These are phyloP conservation scores for Lasioglossum figueresi DNA, from an alignment of 2,888 invertebrate genomes.

Conservation along the genomic window DNA sequence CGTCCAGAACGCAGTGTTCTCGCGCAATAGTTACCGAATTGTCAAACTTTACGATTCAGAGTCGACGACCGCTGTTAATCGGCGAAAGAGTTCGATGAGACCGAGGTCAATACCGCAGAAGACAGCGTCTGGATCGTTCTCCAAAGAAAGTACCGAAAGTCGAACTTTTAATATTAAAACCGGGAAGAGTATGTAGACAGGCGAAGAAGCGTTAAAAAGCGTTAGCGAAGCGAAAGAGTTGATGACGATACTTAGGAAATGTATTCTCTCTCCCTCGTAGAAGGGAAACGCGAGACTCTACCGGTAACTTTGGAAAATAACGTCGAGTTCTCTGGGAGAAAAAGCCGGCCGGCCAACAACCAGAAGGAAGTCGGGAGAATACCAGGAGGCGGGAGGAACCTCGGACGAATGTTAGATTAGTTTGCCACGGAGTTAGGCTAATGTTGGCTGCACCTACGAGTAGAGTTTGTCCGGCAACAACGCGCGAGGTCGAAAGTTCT, in stretches of 20 bases:
- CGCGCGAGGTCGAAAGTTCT: slow-evolving; percentile 77
- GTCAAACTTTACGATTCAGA: background rate
- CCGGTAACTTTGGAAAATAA: slow-evolving; percentile 62
- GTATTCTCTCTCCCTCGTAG: slow-evolving; percentile 47
- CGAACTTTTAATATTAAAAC: slow-evolving; percentile 47
- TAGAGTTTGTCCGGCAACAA: slow-evolving; percentile 78
- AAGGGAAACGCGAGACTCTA: slow-evolving; percentile 49
- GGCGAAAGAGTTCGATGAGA: background rate
- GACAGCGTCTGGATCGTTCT: slow-evolving; percentile 45
- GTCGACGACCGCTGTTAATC: slow-evolving; percentile 16
- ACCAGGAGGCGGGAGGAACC: slow-evolving; percentile 59
- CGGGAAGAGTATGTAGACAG: slow-evolving; percentile 22
- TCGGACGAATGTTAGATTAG: slow-evolving; percentile 82
- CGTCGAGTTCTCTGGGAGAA: slow-evolving; percentile 56
- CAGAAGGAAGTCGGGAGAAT: slow-evolving; percentile 50
- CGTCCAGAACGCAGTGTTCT: slow-evolving; percentile 42
- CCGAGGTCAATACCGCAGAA: slow-evolving; percentile 18
- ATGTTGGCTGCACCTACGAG: slow-evolving; percentile 79
- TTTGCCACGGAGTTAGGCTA: slow-evolving; percentile 80
- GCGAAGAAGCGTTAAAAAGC: slow-evolving; percentile 41
- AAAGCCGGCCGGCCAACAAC: slow-evolving; percentile 52
- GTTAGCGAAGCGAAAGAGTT: slow-evolving; percentile 43
- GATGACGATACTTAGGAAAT: slow-evolving; percentile 64
- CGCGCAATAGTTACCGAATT: background rate
- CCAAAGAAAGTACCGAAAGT: slow-evolving; percentile 45